Base-by-base conservation (phyloP, 1,140 invertebrate species). In the Zaprionus lachaisei region DNA sequence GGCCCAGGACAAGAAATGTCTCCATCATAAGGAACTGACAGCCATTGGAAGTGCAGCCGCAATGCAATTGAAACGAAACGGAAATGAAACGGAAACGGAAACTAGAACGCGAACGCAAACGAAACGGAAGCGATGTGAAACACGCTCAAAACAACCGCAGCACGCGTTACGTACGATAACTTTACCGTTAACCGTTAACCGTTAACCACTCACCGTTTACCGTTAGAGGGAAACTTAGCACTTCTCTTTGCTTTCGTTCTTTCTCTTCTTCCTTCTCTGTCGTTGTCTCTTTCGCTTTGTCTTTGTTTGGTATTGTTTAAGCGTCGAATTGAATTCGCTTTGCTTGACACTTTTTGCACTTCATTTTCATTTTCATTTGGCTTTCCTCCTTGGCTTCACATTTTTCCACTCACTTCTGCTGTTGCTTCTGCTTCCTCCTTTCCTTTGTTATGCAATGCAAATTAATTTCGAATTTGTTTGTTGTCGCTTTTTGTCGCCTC, bases 1-100 rank as follows among this genome's bases (percentile, higher is more conserved):
- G 84, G 77, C 92, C 92, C 72, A 93, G 91, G 81, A 93, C 92
- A 91, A 93, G 84, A 85, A 93, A 93, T 93, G 92, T 93, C 91
- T 93, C 92, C 92, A 93, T 93, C 92, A 92, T 93, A 92, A 83
- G 77, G 79, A 91, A 80, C 79, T 87, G 73, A 80, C 72, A 87
- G 86, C 92, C 87, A 92, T 91, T 80, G 83, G 82, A 80, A 75
- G 65, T 70, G 63, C 57, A 78, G 75, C 69, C 79, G 69, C 28
- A 60, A 55, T 61, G 55, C 41, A 73, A 71, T 47, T 68, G 12
- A 77, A 72, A 56, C 66, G 64, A 22, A 47, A 66, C 61, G 76
- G 44, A 67, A 80, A 61, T 41, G 60, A 41, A 62, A 55, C 67
- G 67, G 6, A 60, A 31, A 79, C 76, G 31, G 67, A 61, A 79